Percentiles rank a stretch among this genome's conserved stretches.
Conservation (phyloP, 2,888 invertebrate species). For the Cataglyphis livida region DNA sequence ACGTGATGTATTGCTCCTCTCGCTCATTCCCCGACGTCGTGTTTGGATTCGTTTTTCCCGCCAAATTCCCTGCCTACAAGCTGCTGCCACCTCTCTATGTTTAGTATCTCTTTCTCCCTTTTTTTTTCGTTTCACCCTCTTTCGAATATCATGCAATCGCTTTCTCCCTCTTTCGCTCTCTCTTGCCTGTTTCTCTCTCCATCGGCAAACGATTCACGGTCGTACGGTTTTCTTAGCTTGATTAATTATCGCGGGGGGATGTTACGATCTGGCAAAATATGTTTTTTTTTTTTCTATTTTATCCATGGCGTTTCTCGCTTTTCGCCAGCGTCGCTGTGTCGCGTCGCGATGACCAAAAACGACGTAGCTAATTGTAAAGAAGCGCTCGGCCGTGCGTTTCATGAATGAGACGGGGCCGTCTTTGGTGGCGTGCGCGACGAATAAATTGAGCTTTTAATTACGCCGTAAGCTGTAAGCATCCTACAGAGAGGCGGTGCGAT, state of each 20-base stretch:
- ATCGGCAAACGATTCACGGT: conserved; percentile 69
- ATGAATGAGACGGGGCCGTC: conserved; percentile 69
- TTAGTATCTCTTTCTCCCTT: conserved; percentile 69
- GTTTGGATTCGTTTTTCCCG: conserved; percentile 84
- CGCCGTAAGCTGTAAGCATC: conserved; percentile 48
- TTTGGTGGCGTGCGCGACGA: conserved; percentile 63
- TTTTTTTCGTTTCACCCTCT: not conserved
- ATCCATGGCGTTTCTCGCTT: conserved; percentile 29
- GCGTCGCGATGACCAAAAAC: conserved; percentile 60
- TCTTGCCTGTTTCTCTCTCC: conserved; percentile 34
- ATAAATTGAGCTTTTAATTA: conserved; percentile 74
- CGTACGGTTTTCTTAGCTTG: conserved; percentile 81
- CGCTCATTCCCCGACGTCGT: conserved; percentile 78
- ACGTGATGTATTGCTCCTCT: conserved; percentile 82
- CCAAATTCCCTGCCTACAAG: conserved; percentile 81
- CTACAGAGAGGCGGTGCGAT: conserved; percentile 37
- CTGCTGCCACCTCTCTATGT: conserved; percentile 77
- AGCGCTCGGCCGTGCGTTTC: conserved; percentile 73
- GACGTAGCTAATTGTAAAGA: conserved; percentile 72
- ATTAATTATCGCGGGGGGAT: conserved; percentile 80
- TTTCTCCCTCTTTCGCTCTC: not conserved
- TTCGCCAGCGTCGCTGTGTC: conserved; percentile 32
- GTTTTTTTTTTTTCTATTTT: conserved; percentile 38
- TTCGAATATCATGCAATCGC: conserved; percentile 17
- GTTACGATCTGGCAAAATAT: conserved; percentile 60